These are phyloP conservation scores for Escarpia spicata DNA, from an alignment of 2,888 invertebrate genomes.

Conservation along the genomic window DNA sequence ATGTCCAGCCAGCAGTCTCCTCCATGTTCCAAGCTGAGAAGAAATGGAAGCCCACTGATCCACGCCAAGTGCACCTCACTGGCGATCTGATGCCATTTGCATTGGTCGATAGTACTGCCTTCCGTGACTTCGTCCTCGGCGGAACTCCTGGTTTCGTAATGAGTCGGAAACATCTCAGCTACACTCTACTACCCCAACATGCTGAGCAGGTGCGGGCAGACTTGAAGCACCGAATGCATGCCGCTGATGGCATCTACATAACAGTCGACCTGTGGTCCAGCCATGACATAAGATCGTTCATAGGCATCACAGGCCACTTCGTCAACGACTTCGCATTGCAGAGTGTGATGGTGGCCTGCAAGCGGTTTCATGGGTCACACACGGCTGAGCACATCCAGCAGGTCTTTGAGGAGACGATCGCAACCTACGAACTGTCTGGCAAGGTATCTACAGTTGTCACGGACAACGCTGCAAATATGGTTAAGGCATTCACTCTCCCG, in stretches of 20 bases:
- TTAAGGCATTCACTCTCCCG: slow-evolving; percentile 27
- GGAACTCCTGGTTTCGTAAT: slow-evolving; percentile 20
- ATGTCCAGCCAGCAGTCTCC: too few relatives aligned
- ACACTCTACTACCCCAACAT: slow-evolving; percentile 9
- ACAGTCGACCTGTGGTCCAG: slow-evolving; percentile 32
- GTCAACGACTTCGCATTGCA: slow-evolving; percentile 6
- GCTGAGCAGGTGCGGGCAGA: background rate
- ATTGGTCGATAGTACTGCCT: slow-evolving; percentile 25
- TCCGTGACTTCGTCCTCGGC: background rate
- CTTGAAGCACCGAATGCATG: slow-evolving; percentile 9
- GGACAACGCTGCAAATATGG: slow-evolving; percentile 28
- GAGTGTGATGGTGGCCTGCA: slow-evolving; percentile 25
- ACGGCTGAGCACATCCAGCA: slow-evolving; percentile 21
- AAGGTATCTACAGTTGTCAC: slow-evolving; percentile 20
- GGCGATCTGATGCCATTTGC: slow-evolving; percentile 25
- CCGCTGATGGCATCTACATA: slow-evolving; percentile 17
- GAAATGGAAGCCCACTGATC: too few relatives aligned
- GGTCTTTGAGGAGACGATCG: background rate
- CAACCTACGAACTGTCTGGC: background rate
- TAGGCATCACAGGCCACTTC: slow-evolving; percentile 32
- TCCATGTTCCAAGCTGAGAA: too few relatives aligned
- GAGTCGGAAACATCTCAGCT: slow-evolving; percentile 22
- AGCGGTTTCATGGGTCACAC: slow-evolving; percentile 26
- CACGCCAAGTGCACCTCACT: too few relatives aligned
- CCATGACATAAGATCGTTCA: slow-evolving; percentile 25